phyloP scores from a whole-genome alignment of 2,888 invertebrate genomes.

The Callimorpha dominula region DNA sequence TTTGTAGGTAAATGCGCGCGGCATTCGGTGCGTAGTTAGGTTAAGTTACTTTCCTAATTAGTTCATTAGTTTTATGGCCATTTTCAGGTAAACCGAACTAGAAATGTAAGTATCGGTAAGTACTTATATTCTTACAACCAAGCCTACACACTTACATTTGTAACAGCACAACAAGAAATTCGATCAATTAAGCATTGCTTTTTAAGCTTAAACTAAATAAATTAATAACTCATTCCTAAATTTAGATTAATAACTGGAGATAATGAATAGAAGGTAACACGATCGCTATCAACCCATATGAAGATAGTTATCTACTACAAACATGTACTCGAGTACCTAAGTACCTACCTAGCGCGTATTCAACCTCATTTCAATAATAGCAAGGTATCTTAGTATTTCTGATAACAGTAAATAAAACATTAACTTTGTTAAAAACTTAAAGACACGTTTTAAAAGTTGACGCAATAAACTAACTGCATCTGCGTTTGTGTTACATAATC shows the following conservation, averaged over 20 bases:
- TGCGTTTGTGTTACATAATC: slow-evolving; percentile 50
- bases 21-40: no score
- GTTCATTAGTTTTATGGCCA: no score
- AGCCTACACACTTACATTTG: no score
- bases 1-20: no score
- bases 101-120: no score
- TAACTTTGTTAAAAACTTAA: slow-evolving; percentile 1
- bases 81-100: no score
- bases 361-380: neutral
- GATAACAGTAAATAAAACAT: slow-evolving; percentile 4
- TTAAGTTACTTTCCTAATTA: no score
- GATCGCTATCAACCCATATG: slow-evolving; percentile 3
- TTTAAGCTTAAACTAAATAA: neutral
- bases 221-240: neutral
- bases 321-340: neutral
- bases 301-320: slow-evolving; percentile 5
- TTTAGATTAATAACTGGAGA: neutral
- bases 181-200: neutral
- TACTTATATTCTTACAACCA: no score
- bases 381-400: neutral
- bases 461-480: slow-evolving; percentile 27
- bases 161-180: neutral
- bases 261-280: neutral
- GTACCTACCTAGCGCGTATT: neutral
- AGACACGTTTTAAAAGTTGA: slow-evolving; percentile 19